Evolutionary conservation across 2,797 vertebrate species (phyloP).

Genomic region (Takifugu rubripes): DNA sequence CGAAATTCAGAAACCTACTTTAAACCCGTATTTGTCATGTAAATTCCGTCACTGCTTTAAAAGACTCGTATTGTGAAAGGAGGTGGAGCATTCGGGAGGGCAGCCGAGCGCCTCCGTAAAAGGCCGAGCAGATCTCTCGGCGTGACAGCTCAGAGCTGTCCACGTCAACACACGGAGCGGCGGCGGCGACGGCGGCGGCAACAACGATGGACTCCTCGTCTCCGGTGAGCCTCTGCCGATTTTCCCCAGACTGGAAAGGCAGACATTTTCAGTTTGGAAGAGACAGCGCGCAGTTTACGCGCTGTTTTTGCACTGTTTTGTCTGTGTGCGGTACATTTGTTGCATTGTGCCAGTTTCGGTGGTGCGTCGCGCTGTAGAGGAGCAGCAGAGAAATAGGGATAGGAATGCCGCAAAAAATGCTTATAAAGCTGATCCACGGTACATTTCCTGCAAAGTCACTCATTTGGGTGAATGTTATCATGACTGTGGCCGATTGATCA

Average conservation of each 20-base stretch:
- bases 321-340: conserved; percentile 41
- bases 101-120: conserved; percentile 38
- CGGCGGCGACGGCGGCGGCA: conserved; percentile 23
- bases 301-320: conserved; percentile 1
- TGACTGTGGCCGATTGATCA: neutral
- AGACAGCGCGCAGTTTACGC: too few relatives aligned
- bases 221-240: conserved; percentile 68
- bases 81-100: conserved; percentile 25
- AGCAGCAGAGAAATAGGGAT: neutral
- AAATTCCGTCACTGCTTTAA: neutral
- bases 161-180: conserved; percentile 79
- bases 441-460: neutral
- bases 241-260: neutral
- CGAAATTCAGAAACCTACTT: too few relatives aligned
- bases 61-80: conserved; percentile 46
- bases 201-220: conserved; percentile 74
- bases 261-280: neutral
- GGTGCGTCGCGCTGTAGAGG: conserved; percentile 5
- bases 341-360: conserved; percentile 39
- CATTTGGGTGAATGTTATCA: neutral
- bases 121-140: conserved; percentile 24
- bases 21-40: neutral
- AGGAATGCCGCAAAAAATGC: conserved; percentile 6
- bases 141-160: conserved; percentile 81
- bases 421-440: neutral